Percentiles rank a stretch among this genome's conserved stretches.
These are phyloP conservation scores for Coendou prehensilis DNA, from an alignment of 2,797 vertebrate genomes.

Conservation along the genomic window DNA sequence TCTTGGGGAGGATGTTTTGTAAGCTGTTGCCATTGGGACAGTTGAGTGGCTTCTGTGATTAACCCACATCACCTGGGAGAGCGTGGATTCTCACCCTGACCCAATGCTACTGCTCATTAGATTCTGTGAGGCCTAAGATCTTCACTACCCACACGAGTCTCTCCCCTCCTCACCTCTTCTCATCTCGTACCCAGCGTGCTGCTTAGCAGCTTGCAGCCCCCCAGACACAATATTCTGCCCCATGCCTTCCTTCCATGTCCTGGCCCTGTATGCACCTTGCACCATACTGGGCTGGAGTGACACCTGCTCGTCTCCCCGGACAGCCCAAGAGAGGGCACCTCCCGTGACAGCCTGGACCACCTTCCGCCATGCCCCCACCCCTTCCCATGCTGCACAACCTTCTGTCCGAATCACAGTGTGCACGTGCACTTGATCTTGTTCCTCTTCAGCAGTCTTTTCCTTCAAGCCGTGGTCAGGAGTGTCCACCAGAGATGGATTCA, in stretches of 20 bases:
- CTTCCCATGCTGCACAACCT: background rate
- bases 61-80: background rate
- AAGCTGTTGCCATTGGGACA: fast-evolving
- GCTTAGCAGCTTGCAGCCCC: background rate
- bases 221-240: too few relatives aligned
- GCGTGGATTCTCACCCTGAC: background rate
- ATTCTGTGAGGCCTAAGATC: background rate
- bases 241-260: background rate
- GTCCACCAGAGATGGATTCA: background rate
- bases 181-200: background rate
- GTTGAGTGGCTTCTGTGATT: fast-evolving
- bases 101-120: background rate
- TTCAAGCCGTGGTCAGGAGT: background rate
- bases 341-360: background rate
- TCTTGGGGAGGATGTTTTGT: background rate
- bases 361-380: background rate
- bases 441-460: background rate
- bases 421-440: background rate
- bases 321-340: background rate
- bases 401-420: background rate
- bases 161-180: background rate
- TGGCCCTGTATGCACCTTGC: too few relatives aligned
- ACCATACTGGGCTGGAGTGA: background rate
- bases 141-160: fast-evolving
- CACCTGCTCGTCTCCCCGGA: background rate